phyloP scores from a whole-genome alignment of 2,888 invertebrate species.

The Lasius platythorax region DNA sequence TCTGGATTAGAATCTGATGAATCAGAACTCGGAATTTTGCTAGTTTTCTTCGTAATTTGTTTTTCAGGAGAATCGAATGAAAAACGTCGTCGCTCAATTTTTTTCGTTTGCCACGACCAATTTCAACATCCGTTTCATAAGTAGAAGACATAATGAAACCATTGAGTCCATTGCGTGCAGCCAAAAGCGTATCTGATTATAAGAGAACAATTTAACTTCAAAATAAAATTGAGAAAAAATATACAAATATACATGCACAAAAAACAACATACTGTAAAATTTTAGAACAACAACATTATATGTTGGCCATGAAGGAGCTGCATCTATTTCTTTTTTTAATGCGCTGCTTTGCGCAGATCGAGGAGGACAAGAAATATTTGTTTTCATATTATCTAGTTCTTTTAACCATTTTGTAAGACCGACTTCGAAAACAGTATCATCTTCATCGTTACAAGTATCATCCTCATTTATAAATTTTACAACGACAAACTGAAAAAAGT shows the following conservation, averaged over 20 bases:
- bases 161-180: conserved; percentile 10
- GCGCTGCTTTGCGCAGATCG: background rate
- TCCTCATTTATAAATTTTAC: no score
- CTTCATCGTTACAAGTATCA: conserved; percentile 4
- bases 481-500: no score
- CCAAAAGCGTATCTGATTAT: background rate
- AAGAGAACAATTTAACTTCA: background rate
- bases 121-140: conserved; percentile 13
- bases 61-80: background rate
- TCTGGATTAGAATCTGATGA: no score
- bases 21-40: background rate
- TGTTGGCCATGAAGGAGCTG: conserved; percentile 4
- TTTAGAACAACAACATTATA: conserved; percentile 15
- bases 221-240: conserved; percentile 14
- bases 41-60: background rate
- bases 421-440: background rate
- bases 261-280: conserved; percentile 13
- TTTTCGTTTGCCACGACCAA: conserved; percentile 9
- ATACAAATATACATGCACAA: background rate
- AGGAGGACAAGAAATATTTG: conserved; percentile 13
- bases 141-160: conserved; percentile 4
- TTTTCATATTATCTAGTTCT: background rate
- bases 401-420: background rate
- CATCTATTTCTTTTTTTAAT: conserved; percentile 9
- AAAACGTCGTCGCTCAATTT: background rate